These are phyloP conservation scores for Tupaia chinensis DNA, from an alignment of 2,113 vertebrate species.

Conservation along the genomic window DNA sequence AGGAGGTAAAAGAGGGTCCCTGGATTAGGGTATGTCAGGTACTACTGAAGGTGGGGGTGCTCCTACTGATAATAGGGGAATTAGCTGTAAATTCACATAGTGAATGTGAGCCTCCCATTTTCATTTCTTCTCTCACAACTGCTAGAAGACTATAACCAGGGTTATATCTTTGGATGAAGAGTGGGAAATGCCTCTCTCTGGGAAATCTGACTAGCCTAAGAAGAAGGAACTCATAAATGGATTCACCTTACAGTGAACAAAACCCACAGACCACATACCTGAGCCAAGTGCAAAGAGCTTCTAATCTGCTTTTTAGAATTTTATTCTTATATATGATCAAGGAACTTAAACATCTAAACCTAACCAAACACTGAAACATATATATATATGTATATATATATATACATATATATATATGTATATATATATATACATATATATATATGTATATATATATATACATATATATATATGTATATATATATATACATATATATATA, in stretches of 20 bases:
- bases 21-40: not conserved
- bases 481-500: no score
- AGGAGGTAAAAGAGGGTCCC: slow-evolving; percentile 34
- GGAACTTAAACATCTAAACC: not conserved
- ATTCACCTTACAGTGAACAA: not conserved
- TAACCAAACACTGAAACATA: not conserved
- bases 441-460: no score
- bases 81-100: not conserved
- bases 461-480: no score
- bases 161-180: not conserved
- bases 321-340: not conserved
- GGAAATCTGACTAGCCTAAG: slow-evolving; percentile 7
- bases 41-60: not conserved
- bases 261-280: not conserved
- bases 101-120: not conserved
- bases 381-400: no score
- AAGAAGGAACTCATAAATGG: not conserved
- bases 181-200: not conserved
- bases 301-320: not conserved
- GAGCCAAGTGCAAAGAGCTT: not conserved
- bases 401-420: no score
- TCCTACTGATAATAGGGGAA: not conserved
- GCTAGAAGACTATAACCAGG: not conserved
- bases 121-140: not conserved
- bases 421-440: no score